Evolutionary conservation across 2,113 vertebrate species (phyloP).

Genomic region (Cololabis saira): DNA sequence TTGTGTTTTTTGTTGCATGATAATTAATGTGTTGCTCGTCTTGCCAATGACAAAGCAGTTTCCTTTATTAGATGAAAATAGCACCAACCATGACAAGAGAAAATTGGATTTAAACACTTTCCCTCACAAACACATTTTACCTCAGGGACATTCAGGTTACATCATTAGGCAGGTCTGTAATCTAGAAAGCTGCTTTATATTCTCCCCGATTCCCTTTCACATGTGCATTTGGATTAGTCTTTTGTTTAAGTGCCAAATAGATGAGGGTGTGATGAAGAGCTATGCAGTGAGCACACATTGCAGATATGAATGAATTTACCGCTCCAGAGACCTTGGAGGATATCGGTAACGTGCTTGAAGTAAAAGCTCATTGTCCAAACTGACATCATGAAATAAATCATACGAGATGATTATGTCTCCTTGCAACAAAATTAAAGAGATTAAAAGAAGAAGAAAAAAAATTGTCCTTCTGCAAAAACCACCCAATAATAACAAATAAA

Average conservation of each 20-base stretch:
- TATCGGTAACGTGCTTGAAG: no score
- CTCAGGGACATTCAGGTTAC: constrained; percentile 38
- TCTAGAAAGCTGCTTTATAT: constrained; percentile 1
- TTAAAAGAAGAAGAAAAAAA: neutral
- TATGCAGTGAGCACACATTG: no score
- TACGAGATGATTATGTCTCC: neutral
- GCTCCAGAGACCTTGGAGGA: constrained; percentile 4
- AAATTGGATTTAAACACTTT: constrained; percentile 1
- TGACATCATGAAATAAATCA: constrained; percentile 3
- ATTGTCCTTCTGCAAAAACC: no score
- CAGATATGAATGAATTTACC: constrained; percentile 10
- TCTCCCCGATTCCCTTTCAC: constrained; percentile 1
- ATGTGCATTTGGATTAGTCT: constrained; percentile 9
- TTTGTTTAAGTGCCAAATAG: constrained; percentile 4
- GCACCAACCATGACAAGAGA: constrained; percentile 19
- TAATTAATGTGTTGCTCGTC: constrained; percentile 6
- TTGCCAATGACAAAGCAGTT: constrained; percentile 7
- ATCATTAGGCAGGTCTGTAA: constrained; percentile 22
- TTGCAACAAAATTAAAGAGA: neutral
- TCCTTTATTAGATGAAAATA: constrained; percentile 1
- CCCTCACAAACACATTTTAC: neutral
- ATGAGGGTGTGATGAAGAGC: no score
- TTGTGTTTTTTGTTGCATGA: no score
- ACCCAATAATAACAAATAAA: no score
- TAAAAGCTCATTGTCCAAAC: constrained; percentile 13